Evolutionary conservation across 2,113 vertebrate genomes (phyloP).

Genomic region (Microcebus griseorufus): DNA sequence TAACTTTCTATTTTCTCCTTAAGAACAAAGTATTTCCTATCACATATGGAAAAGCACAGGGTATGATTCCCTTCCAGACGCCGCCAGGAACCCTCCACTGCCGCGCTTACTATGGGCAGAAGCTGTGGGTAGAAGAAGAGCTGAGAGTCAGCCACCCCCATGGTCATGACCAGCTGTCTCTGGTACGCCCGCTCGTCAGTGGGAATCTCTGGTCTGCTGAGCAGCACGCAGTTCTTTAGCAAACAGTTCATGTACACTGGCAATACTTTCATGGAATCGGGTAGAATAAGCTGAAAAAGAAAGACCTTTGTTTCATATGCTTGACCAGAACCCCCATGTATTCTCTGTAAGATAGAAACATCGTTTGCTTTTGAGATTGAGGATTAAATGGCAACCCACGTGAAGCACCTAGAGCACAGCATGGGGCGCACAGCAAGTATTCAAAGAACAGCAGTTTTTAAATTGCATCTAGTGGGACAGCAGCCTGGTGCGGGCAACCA

Average conservation of each 20-base stretch:
- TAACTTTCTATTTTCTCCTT: neutral
- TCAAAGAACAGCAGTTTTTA: neutral
- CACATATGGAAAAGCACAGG: neutral
- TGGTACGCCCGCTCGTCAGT: constrained; percentile 91
- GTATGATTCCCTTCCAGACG: neutral
- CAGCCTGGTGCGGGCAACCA: neutral
- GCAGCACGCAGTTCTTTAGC: constrained; percentile 91
- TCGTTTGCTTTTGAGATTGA: neutral
- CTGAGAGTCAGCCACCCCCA: constrained; percentile 95
- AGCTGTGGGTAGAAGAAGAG: constrained; percentile 94
- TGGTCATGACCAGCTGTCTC: constrained; percentile 89
- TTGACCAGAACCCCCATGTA: neutral
- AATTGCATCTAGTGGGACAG: neutral
- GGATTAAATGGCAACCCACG: neutral
- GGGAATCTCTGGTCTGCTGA: constrained; percentile 89
- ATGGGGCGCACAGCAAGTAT: neutral
- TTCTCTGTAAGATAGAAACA: neutral
- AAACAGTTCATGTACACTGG: constrained; percentile 96
- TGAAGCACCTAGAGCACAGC: neutral
- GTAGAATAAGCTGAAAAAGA: constrained; percentile 92
- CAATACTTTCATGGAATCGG: constrained; percentile 96
- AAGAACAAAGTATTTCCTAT: neutral
- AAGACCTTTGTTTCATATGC: neutral
- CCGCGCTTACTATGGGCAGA: constrained; percentile 90
- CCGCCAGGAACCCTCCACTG: fast-evolving